Evolutionary conservation across 2,797 vertebrate genomes (phyloP), one percentile per base, ranked within the genome.

Genomic region (Gephyroberyx darwinii): DNA sequence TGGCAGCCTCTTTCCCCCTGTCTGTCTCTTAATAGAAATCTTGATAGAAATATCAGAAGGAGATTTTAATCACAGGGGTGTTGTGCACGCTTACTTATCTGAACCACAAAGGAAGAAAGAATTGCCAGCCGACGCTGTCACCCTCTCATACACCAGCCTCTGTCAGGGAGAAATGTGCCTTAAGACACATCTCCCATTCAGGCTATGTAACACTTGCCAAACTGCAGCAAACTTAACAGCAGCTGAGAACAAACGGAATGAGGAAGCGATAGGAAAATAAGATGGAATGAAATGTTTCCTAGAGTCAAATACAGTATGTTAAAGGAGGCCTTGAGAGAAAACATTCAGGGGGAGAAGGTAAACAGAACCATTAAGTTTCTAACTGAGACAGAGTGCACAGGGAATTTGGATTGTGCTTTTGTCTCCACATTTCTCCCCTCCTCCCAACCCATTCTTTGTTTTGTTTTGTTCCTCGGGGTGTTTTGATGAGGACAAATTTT

Each of bases 51-150:
- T 96, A 96, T 96, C 96, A 96, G 92, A 97, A 93, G 91, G 94
- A 95, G 95, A 95, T 96, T 95, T 95, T 98, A 96, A 97, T 97
- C 96, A 96, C 94, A 96, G 93, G 93, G 93, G 95, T 95, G 95
- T 93, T 94, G 95, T 94, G 94, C 93, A 93, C 94, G 89, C 93
- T 94, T 93, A 95, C 95, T 96, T 95, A 95, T 95, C 94, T 90
- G 90, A 93, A 91, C 93, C 95, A 96, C 94, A 95, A 91, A 96
- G 95, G 95, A 95, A 95, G 82, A 96, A 93, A 92, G 94, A 91
- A 84, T 93, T 95, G 95, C 94, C 95, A 94, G 95, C 94, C 92
- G 93, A 89, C 84, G 94, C 95, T 96, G 96, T 96, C 96, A 96
- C 95, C 93, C 94, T 92, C 93, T 93, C 86, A 90, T 90, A 92